Conservation (phyloP, 2,888 invertebrate genomes). For the Tupiocoris notatus region DNA sequence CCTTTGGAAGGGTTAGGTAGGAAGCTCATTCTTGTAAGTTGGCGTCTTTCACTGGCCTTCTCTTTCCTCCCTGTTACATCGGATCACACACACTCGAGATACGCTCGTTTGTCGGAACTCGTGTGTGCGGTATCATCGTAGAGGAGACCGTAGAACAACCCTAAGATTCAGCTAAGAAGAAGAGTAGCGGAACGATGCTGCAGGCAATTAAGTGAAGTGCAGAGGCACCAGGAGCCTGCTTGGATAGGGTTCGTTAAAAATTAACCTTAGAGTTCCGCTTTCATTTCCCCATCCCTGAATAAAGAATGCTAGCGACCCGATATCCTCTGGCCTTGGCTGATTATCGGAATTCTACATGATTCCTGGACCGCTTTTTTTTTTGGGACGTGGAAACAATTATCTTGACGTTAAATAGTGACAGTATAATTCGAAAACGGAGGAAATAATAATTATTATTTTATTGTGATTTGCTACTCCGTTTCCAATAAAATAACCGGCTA, state of each 20-base stretch:
- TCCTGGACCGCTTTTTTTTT: no score
- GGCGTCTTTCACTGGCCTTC: background rate
- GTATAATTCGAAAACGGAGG: no score
- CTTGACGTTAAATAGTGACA: no score
- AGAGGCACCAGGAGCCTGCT: constrained; percentile 8
- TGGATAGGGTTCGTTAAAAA: constrained; percentile 18
- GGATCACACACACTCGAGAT: background rate
- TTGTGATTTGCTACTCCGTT: no score
- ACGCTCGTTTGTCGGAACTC: background rate
- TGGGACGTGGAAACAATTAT: no score
- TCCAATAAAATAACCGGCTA: no score
- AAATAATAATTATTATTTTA: no score
- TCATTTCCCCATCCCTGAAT: background rate
- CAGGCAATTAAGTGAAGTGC: constrained; percentile 24
- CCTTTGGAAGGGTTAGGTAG: background rate
- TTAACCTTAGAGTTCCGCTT: background rate
- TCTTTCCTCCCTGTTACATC: background rate
- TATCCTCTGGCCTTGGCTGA: background rate
- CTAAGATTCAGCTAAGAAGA: background rate
- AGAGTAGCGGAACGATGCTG: background rate
- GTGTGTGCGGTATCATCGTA: background rate
- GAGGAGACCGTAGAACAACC: no score
- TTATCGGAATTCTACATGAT: background rate
- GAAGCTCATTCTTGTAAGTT: background rate
- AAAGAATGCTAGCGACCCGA: background rate